Base-by-base conservation (phyloP, 2,888 invertebrate genomes). In the Drosophila prolongata region DNA sequence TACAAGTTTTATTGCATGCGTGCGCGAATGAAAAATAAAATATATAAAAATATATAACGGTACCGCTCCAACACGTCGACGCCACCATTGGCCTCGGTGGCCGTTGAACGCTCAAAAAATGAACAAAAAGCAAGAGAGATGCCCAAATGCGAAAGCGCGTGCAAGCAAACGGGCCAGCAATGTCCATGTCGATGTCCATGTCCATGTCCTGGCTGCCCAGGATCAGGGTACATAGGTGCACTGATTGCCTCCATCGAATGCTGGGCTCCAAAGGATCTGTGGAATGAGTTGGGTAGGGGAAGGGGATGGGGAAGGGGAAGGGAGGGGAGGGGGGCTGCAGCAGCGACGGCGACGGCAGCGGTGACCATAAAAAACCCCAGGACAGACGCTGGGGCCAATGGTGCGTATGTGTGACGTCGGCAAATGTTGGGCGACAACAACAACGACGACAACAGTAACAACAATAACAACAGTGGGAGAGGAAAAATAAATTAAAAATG, bases 21-120 rank as follows among this genome's bases (percentile, higher is more conserved):
- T 89, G 89, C 89, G 90, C 87, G 89, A 89, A 85, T 89, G 89
- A 89, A 89, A 89, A 89, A 89, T 89, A 89, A 89, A 89, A 90
- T 89, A 78, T 79, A 89, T 88, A 88, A 86, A 86, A 86, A 85
- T 85, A 87, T 86, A 87, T 87, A 83, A 76, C 87, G 87, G 79
- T 83, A 79, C 85, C 83, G 83, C 84, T 83, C 83, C 68, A 80
- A 86, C 82, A 60, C 60, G 76, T 68, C 80, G 85, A 64, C 75
- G 71, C 75, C 77, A 73, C 57, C 80, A 78, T 80, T 74, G 76
- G 76, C 73, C 55, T 75, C 75, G 66, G 40, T 50, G 69, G 46
- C 77, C 55, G 62, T 62, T 57, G 71, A 66, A 66, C 66, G 68
- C 71, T 75, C 79, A 83, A 85, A 85, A 85, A 85, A 86, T 83